These are phyloP conservation scores for Gopherus flavomarginatus DNA, from an alignment of 2,113 vertebrate species.

Conservation along the genomic window DNA sequence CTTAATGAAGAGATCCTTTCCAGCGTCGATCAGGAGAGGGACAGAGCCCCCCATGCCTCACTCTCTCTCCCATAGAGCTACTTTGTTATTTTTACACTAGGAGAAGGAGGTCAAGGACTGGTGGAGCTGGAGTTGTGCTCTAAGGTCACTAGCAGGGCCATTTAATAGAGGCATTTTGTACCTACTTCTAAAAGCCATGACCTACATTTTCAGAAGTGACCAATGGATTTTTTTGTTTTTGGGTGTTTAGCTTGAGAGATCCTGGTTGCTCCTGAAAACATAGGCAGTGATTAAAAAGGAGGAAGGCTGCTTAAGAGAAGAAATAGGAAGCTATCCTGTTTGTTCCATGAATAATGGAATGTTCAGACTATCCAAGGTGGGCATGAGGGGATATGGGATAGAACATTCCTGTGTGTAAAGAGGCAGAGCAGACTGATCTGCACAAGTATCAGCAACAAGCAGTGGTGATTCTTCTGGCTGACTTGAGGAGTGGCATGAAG, in stretches of 20 bases:
- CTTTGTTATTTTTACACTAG: background rate
- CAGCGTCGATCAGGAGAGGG: background rate
- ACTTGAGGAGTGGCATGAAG: background rate
- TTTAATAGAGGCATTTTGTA: background rate
- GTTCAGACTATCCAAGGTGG: background rate
- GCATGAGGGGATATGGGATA: background rate
- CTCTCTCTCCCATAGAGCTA: background rate
- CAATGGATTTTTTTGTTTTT: background rate
- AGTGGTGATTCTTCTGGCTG: background rate
- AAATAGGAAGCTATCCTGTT: too few relatives aligned
- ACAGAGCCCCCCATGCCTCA: background rate
- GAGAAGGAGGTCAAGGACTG: background rate
- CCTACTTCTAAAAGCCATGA: background rate
- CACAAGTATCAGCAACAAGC: background rate
- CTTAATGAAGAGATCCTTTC: background rate
- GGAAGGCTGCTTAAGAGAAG: background rate
- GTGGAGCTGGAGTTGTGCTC: background rate
- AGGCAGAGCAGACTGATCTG: background rate
- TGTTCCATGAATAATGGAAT: background rate
- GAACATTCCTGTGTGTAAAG: background rate
- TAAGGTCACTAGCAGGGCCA: background rate
- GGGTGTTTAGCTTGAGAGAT: background rate
- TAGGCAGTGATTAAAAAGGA: background rate
- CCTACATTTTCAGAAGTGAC: background rate
- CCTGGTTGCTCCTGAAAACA: background rate